Conservation (phyloP, 2,113 vertebrate genomes). For the Gallinago paraguaiae region DNA sequence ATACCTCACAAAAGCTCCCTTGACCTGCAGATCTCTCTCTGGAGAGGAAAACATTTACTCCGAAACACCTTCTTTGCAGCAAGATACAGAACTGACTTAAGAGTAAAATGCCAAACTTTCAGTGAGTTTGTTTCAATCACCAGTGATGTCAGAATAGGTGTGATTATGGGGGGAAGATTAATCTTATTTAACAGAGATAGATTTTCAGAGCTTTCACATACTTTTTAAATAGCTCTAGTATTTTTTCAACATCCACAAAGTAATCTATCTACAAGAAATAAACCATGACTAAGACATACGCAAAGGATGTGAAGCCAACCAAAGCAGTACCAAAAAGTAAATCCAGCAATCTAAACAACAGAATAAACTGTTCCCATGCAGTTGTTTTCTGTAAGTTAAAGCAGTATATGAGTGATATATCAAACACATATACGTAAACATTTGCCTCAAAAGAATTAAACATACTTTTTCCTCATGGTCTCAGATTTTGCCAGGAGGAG, state of each 20-base stretch:
- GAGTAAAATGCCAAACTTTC: neutral
- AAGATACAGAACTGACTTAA: neutral
- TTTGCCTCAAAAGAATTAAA: neutral
- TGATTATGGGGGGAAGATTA: neutral
- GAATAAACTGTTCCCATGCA: neutral
- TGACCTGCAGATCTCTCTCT: neutral
- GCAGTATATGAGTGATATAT: neutral
- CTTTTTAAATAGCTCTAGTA: neutral
- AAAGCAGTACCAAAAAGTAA: neutral
- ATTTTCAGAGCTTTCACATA: neutral
- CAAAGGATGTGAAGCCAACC: neutral
- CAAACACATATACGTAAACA: neutral
- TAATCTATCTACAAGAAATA: neutral
- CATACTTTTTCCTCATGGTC: conserved; percentile 83
- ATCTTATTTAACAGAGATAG: neutral
- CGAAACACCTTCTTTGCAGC: neutral
- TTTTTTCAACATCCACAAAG: neutral
- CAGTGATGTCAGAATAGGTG: neutral
- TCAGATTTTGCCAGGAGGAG: conserved; percentile 80
- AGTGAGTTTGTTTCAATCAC: neutral
- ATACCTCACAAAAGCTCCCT: neutral
- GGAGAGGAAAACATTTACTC: neutral
- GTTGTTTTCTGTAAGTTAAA: neutral
- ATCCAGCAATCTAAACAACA: neutral
- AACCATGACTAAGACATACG: neutral